Base-by-base conservation (phyloP, 2,113 vertebrate species). In the Chaenocephalus aceratus region DNA sequence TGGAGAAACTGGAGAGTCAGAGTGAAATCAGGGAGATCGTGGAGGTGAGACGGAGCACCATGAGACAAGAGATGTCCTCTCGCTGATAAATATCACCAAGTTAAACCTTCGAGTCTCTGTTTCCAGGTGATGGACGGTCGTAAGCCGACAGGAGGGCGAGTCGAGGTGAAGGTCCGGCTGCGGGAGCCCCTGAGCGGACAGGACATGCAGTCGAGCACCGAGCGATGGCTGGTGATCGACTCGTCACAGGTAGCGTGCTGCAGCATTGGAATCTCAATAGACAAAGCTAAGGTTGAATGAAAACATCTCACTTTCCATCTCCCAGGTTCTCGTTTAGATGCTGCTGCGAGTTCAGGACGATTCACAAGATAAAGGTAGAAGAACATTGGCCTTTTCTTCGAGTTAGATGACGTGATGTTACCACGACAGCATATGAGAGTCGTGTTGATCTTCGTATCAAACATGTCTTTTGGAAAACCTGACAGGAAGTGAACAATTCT, bases 11-110 rank as follows among this genome's bases (percentile, higher is more conserved):
- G 93, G 97, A 99, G 89, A 92, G 93, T 0, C 95, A 97, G 87
- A 98, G 98, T 77, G 98, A 99, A 92, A 96, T 99, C 83, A 95
- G 97, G 88, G 97, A 99, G 88, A 98, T 98, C 23, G 92, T 97
- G 0, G 97, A 99, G 97, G 97, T 98, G 92, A 18, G 79, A 51
- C 36, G 5, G 10, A 36, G 4, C 18, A 45, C 0, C 14, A 13
- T 0, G 49, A 54, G 4, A n/a, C 15, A 18, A 23, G 21, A 26
- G 15, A 3, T 5, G 72, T 21, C 4, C 30, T 30, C 30, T 30
- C 30, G 0, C 30, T 30, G 14, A n/a, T 30, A 16, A 34, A 45
- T 1, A 5, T 23, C 8, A 12, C 9, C 99, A n/a, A 21, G 57
- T 61, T 11, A 1, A 14, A n/a, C 18, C 18, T 13, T 18, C 1